Evolutionary conservation across 2,797 vertebrate species (phyloP), one percentile per base, ranked within the genome.

Genomic region (Potorous gilbertii): DNA sequence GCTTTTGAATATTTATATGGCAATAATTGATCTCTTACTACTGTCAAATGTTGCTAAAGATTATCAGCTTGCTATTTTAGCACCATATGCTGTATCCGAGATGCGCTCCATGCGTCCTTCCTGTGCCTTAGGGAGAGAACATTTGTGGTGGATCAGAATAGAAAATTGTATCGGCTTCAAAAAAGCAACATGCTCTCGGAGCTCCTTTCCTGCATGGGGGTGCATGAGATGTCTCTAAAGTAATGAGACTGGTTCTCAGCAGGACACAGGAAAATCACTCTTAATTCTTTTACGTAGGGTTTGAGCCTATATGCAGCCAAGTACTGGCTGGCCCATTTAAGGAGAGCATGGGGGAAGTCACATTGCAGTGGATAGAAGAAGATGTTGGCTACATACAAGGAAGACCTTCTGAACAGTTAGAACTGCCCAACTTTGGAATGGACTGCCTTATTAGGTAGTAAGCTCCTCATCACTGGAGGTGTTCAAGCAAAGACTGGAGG

Each of bases 11-110:
- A 98, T 98, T 98, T 98, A 98, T 98, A 93, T 97, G 97, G 96
- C 93, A 98, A 98, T 98, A 98, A 98, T 98, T 98, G 98, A 98
- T 98, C 97, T 98, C 97, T 98, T 98, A 98, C 97, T 95, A 98
- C 98, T 97, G 97, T 98, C 98, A 98, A 97, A 98, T 98, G 96
- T 97, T 98, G 97, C 98, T 98, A 97, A 98, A 98, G 98, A 94
- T 97, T 98, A 98, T 95, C 97, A 97, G 95, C 96, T 98, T 98
- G 97, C 97, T 98, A 91, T 98, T 98, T 98, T 97, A 98, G 97
- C 96, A 97, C 98, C 98, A 98, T 98, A 98, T 98, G 98, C 96
- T 98, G 94, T 96, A 94, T 94, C 94, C 54, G 95, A 98, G 97
- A 97, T 98, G 93, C 56, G 40, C 93, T 96, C 96, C 97, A 97